These are phyloP conservation scores for Phenganax marumi DNA, from an alignment of 92 coral and sea anemone species.

Conservation along the genomic window DNA sequence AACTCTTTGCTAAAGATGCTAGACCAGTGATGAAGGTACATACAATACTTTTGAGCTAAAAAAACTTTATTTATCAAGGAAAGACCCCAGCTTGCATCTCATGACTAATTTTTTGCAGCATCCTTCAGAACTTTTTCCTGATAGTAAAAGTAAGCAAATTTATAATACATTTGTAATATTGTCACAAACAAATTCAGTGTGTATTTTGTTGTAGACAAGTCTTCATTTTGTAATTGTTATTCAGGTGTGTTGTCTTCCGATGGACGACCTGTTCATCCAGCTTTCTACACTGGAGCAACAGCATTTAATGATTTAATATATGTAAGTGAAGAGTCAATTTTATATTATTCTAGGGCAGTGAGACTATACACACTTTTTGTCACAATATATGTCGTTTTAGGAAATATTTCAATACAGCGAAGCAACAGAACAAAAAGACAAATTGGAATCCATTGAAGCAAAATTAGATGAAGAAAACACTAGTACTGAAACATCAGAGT, in stretches of 20 bases:
- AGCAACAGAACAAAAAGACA: not conserved
- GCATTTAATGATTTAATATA: constrained; percentile 78
- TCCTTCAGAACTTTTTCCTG: constrained; percentile 38
- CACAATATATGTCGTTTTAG: not conserved
- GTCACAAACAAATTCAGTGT: not conserved
- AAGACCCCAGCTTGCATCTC: not conserved
- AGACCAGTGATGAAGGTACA: constrained; percentile 80
- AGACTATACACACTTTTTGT: not conserved
- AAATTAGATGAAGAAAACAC: not conserved
- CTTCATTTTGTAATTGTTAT: constrained; percentile 15
- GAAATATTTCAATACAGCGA: constrained; percentile 9
- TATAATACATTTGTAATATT: not conserved
- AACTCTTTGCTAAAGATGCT: constrained; percentile 91
- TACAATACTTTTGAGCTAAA: not conserved
- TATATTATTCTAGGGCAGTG: not conserved
- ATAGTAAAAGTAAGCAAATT: constrained; percentile 33
- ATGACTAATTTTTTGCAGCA: not conserved
- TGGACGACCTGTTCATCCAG: constrained; percentile 79
- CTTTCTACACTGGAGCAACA: constrained; percentile 83
- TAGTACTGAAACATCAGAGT: not conserved
- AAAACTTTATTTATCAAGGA: not conserved
- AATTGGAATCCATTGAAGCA: constrained; percentile 3
- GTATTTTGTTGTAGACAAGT: not conserved
- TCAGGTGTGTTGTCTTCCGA: constrained; percentile 57
- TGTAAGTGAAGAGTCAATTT: constrained; percentile 58